A percentile compares a stretch with the other conserved stretches of the same genome.
Evolutionary conservation across 1,140 invertebrate genomes (phyloP).

Genomic region (Temnothorax longispinosus): DNA sequence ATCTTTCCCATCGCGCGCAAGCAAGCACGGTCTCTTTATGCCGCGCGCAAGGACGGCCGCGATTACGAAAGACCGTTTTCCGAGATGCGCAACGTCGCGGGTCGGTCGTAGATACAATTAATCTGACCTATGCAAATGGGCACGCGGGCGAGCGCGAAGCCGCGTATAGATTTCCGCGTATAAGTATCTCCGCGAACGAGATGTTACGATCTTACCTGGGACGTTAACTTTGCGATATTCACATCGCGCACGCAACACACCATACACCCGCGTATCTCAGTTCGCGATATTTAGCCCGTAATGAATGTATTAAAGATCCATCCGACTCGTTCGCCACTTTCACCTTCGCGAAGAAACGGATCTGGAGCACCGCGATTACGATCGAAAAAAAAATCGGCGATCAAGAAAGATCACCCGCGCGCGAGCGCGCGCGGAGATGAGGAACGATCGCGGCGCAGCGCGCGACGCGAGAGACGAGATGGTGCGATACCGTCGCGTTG

Average conservation of each 20-base stretch:
- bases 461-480: conserved; percentile 20
- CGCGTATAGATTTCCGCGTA: not conserved
- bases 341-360: not conserved
- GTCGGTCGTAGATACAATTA: not conserved
- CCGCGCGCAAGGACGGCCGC: not conserved
- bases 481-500: conserved; percentile 74
- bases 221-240: not conserved
- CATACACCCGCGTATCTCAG: not conserved
- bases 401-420: not conserved
- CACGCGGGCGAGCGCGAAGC: not conserved
- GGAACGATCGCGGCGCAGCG: conserved; percentile 5
- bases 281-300: too few species aligned
- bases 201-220: conserved; percentile 18
- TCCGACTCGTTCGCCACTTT: conserved; percentile 53
- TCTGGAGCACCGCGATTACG: not conserved
- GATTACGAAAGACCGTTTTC: not conserved
- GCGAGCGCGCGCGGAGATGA: not conserved
- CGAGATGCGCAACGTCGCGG: not conserved
- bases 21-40: not conserved
- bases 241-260: not conserved
- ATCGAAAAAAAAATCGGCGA: not conserved
- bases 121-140: conserved; percentile 1
- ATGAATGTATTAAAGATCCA: not conserved
- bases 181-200: not conserved
- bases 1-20: not conserved